These are phyloP conservation scores for Troides oblongomaculatus DNA, from an alignment of 2,888 invertebrate genomes.

Conservation along the genomic window DNA sequence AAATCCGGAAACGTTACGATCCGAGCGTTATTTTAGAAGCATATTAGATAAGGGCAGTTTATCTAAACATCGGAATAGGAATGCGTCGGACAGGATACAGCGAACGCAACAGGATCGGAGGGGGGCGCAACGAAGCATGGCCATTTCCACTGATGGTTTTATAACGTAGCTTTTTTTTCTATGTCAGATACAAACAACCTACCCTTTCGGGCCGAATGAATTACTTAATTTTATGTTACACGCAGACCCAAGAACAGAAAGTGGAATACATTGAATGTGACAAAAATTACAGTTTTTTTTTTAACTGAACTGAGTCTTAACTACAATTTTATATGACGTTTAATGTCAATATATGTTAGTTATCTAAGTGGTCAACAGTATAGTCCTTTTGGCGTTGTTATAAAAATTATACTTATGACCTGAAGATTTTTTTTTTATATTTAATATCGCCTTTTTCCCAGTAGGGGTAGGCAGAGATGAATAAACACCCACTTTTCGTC, in stretches of 20 bases:
- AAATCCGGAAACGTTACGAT: slow-evolving; percentile 74
- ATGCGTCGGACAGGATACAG: slow-evolving; percentile 56
- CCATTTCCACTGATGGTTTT: slow-evolving; percentile 64
- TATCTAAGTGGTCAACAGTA: not conserved
- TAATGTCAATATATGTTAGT: too few species aligned
- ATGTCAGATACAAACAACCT: slow-evolving; percentile 70
- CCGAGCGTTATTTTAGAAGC: slow-evolving; percentile 59
- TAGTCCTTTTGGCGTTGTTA: slow-evolving; percentile 18
- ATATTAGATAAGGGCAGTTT: slow-evolving; percentile 63
- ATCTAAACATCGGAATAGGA: slow-evolving; percentile 75
- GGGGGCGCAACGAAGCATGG: slow-evolving; percentile 66
- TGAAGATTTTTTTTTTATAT: not conserved
- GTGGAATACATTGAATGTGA: not conserved
- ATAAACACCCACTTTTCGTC: too few species aligned
- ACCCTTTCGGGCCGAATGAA: slow-evolving; percentile 76
- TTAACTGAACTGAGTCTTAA: too few species aligned
- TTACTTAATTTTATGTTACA: slow-evolving; percentile 73
- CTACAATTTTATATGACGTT: too few species aligned
- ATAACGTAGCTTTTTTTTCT: slow-evolving; percentile 63
- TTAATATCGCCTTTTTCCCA: too few species aligned
- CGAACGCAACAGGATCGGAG: slow-evolving; percentile 53
- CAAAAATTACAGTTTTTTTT: too few species aligned
- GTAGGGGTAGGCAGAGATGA: too few species aligned
- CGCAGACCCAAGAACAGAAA: slow-evolving; percentile 45
- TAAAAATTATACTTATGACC: slow-evolving; percentile 18